A percentile compares a stretch with the other conserved stretches of the same genome.
These are phyloP conservation scores for Apodemia duryi DNA, from an alignment of 2,888 invertebrate genomes.

Conservation along the genomic window DNA sequence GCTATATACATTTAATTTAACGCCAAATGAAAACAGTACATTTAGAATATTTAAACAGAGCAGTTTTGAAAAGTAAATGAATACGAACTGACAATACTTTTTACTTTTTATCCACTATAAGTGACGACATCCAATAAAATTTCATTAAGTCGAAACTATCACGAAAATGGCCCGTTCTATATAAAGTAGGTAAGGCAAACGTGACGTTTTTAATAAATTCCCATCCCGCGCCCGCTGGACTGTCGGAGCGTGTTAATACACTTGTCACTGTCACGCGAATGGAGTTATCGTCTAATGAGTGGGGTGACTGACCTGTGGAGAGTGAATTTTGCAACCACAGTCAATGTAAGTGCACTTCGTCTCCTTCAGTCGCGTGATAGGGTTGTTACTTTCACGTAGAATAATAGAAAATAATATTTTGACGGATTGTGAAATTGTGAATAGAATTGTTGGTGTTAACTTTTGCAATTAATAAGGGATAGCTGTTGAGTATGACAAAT, in stretches of 20 bases:
- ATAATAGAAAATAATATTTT: slow-evolving; percentile 8
- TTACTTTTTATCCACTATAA: not conserved
- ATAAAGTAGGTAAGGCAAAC: slow-evolving; percentile 5
- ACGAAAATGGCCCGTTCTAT: slow-evolving; percentile 2
- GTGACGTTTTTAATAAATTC: slow-evolving; percentile 17
- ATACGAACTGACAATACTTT: not conserved
- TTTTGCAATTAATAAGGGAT: not conserved
- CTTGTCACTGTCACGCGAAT: slow-evolving; percentile 31
- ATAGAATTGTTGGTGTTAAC: not conserved
- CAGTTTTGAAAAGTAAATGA: too few relatives aligned
- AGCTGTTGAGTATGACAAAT: too few relatives aligned
- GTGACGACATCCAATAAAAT: not conserved
- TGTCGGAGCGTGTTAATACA: slow-evolving; percentile 23
- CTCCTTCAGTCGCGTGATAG: slow-evolving; percentile 28
- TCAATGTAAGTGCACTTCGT: slow-evolving; percentile 39
- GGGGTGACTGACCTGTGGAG: slow-evolving; percentile 48
- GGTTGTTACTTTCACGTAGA: not conserved
- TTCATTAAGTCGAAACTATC: not conserved
- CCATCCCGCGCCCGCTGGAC: slow-evolving; percentile 25
- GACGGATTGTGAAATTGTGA: not conserved
- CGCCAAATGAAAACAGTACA: too few relatives aligned
- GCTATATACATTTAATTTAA: too few relatives aligned
- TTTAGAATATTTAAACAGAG: too few relatives aligned
- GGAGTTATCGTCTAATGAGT: slow-evolving; percentile 52
- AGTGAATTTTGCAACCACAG: slow-evolving; percentile 57